Percentiles rank a stretch among this genome's conserved stretches.
Evolutionary conservation across 2,888 invertebrate species (phyloP).

Genomic region (Panopea generosa): DNA sequence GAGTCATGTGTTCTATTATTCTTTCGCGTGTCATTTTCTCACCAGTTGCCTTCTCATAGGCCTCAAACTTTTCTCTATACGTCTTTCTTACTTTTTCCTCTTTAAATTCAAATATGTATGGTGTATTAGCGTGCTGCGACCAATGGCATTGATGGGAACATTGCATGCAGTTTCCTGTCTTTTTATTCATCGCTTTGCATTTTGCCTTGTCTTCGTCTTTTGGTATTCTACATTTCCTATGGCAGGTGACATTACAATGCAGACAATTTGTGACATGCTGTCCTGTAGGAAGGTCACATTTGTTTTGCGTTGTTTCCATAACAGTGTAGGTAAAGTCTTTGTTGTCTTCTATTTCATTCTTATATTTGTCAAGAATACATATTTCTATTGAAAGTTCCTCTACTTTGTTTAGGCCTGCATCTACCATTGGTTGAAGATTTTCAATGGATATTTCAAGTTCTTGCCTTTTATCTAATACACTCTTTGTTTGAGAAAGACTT

Average conservation of each 20-base stretch:
- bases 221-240: conserved; percentile 35
- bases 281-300: conserved; percentile 37
- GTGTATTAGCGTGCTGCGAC: conserved; percentile 49
- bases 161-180: conserved; percentile 33
- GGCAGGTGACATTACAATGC: conserved; percentile 51
- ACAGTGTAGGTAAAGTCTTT: conserved; percentile 51
- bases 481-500: conserved; percentile 60
- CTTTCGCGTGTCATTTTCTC: conserved; percentile 26
- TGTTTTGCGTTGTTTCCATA: conserved; percentile 30
- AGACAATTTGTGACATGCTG: conserved; percentile 56
- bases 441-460: conserved; percentile 51
- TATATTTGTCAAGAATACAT: conserved; percentile 28
- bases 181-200: conserved; percentile 49
- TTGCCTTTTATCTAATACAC: conserved; percentile 59
- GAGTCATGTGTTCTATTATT: conserved; percentile 30
- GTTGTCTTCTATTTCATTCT: conserved; percentile 46
- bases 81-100: conserved; percentile 30
- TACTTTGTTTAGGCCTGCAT: conserved; percentile 38
- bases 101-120: conserved; percentile 32
- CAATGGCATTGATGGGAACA: conserved; percentile 46
- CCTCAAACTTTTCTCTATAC: conserved; percentile 32
- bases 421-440: conserved; percentile 37
- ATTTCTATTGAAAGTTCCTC: conserved; percentile 39
- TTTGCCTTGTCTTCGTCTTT: conserved; percentile 37
- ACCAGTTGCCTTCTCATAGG: conserved; percentile 31